Conservation (phyloP, 30 jellyfish, hydroid and myxozoan species). For the Hydractinia symbiolongicarpus region DNA sequence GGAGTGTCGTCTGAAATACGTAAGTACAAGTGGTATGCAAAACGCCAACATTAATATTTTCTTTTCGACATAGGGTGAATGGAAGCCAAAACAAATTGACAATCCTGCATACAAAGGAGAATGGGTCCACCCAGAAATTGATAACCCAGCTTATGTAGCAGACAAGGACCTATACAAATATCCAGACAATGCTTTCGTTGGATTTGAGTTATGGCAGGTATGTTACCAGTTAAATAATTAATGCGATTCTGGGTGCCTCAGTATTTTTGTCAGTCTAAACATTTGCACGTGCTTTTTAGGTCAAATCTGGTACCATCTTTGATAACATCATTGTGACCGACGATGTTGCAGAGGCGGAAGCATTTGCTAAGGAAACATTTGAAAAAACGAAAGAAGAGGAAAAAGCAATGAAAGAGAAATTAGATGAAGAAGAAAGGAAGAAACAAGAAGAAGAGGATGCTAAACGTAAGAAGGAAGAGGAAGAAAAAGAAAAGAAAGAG, state of each 20-base stretch:
- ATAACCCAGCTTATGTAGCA: constrained; percentile 87
- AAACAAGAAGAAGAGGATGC: constrained; percentile 81
- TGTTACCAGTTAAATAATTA: background rate
- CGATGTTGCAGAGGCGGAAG: constrained; percentile 90
- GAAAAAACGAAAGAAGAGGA: constrained; percentile 82
- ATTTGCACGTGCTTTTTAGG: constrained; percentile 32
- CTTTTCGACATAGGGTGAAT: constrained; percentile 72
- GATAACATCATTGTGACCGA: constrained; percentile 90
- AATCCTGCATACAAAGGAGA: constrained; percentile 98
- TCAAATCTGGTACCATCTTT: constrained; percentile 97
- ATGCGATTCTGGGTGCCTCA: background rate
- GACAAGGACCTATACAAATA: constrained; percentile 63
- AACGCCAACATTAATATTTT: background rate
- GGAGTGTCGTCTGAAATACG: background rate
- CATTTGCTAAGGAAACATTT: constrained; percentile 81
- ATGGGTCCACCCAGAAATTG: constrained; percentile 96
- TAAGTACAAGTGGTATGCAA: background rate
- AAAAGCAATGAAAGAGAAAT: constrained; percentile 84
- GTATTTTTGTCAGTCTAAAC: background rate
- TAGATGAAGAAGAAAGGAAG: constrained; percentile 83
- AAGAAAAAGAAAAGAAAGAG: constrained; percentile 48
- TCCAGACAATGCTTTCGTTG: constrained; percentile 83
- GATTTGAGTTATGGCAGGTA: constrained; percentile 98
- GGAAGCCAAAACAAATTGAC: constrained; percentile 98
- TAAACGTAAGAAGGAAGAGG: constrained; percentile 54